phyloP scores from a whole-genome alignment of 2,888 invertebrate genomes.

The Opisthograptis luteolata region DNA sequence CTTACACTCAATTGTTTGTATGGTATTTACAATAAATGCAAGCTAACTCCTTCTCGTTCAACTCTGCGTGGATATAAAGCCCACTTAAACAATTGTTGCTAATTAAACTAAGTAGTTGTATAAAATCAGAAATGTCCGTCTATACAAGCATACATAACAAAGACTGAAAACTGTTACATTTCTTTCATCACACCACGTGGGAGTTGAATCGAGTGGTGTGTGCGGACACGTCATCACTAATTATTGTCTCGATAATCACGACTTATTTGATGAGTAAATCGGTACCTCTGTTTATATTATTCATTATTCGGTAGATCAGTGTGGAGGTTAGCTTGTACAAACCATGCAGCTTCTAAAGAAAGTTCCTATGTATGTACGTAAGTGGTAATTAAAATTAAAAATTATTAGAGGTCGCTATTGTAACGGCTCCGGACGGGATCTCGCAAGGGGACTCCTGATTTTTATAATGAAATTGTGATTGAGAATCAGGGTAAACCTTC shows the following conservation, averaged over 20 bases:
- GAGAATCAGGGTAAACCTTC: slow-evolving; percentile 72
- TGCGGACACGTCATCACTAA: slow-evolving; percentile 44
- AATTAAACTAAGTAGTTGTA: not conserved
- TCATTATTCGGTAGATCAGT: slow-evolving; percentile 81
- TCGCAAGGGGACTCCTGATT: slow-evolving; percentile 57
- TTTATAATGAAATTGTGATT: slow-evolving; percentile 65
- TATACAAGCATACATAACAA: slow-evolving; percentile 4
- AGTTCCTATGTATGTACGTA: slow-evolving; percentile 85
- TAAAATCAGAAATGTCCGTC: slow-evolving; percentile 7
- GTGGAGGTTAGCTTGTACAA: slow-evolving; percentile 84
- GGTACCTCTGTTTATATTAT: slow-evolving; percentile 73
- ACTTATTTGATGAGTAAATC: slow-evolving; percentile 67
- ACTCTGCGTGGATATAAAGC: slow-evolving; percentile 40
- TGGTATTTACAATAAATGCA: slow-evolving; percentile 68
- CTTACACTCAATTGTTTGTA: slow-evolving; percentile 63
- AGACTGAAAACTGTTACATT: slow-evolving; percentile 22
- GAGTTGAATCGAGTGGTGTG: slow-evolving; percentile 45
- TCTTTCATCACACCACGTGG: slow-evolving; percentile 22
- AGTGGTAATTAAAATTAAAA: slow-evolving; percentile 79
- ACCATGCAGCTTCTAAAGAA: slow-evolving; percentile 84
- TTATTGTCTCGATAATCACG: slow-evolving; percentile 69
- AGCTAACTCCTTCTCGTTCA: slow-evolving; percentile 47
- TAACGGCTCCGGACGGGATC: slow-evolving; percentile 57
- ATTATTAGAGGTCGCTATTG: slow-evolving; percentile 73
- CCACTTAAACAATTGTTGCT: slow-evolving; percentile 19